Conservation (phyloP, 37 sponge, comb jelly and placozoan species). For the Oopsacas minuta region DNA sequence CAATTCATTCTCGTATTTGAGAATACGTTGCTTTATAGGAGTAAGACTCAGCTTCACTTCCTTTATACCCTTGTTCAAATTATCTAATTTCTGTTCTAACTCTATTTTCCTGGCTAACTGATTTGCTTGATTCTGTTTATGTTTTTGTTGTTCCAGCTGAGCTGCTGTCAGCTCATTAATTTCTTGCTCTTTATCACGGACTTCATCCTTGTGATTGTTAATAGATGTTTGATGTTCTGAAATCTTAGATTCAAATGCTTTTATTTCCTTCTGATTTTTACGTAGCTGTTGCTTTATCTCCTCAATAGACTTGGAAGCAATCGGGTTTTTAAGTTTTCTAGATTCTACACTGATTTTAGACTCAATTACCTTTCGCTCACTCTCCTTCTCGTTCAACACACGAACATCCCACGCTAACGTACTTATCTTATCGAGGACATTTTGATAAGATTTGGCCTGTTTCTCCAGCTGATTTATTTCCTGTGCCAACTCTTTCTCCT, state of each 20-base stretch:
- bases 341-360: background rate
- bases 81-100: background rate
- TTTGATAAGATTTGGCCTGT: constrained; percentile 21
- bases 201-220: background rate
- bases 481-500: constrained; percentile 36
- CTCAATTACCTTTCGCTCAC: background rate
- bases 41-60: background rate
- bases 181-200: background rate
- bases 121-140: background rate
- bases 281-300: background rate
- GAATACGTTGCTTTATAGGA: background rate
- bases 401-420: background rate
- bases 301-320: background rate
- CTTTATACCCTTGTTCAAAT: background rate
- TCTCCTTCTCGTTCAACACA: background rate
- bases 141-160: background rate
- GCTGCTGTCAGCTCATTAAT: background rate
- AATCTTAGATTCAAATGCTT: background rate
- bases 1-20: background rate
- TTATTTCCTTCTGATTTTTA: background rate
- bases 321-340: constrained; percentile 3
- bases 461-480: constrained; percentile 28
- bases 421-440: background rate
- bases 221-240: background rate
- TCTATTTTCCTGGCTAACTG: background rate